Conservation (phyloP, 2,797 vertebrate species). For the Myiotriccus ornatus region DNA sequence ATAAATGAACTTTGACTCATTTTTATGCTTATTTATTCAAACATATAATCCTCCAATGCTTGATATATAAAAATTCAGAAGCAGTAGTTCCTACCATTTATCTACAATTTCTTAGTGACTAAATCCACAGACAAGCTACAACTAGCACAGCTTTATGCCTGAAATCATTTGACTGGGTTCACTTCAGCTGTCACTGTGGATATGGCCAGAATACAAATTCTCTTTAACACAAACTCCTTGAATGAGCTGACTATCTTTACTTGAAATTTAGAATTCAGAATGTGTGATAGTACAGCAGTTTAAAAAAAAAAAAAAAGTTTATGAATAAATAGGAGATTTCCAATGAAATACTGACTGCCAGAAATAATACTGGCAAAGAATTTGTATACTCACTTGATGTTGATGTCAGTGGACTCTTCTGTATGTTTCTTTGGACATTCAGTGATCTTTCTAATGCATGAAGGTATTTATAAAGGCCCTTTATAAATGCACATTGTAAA, state of each 20-base stretch:
- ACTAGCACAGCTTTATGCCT: not conserved
- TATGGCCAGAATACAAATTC: not conserved
- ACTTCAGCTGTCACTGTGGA: not conserved
- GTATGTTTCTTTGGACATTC: not conserved
- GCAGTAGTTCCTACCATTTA: not conserved
- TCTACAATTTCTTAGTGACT: not conserved
- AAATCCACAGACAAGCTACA: not conserved
- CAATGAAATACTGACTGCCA: not conserved
- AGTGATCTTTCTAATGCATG: not conserved
- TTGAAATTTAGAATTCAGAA: not conserved
- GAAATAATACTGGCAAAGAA: not conserved
- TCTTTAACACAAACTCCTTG: slow-evolving; percentile 3
- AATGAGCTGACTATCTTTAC: not conserved
- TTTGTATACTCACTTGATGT: not conserved
- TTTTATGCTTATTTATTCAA: not conserved
- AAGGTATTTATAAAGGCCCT: not conserved
- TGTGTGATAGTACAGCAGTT: not conserved
- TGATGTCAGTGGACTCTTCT: not conserved
- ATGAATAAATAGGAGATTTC: not conserved
- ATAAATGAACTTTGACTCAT: not conserved
- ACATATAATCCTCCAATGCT: not conserved
- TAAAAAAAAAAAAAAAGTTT: not conserved
- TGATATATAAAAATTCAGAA: not conserved
- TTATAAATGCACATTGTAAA: not conserved
- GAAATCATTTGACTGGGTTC: not conserved